phyloP scores from a whole-genome alignment of 2,888 invertebrate species.

The Drosophila birchii region DNA sequence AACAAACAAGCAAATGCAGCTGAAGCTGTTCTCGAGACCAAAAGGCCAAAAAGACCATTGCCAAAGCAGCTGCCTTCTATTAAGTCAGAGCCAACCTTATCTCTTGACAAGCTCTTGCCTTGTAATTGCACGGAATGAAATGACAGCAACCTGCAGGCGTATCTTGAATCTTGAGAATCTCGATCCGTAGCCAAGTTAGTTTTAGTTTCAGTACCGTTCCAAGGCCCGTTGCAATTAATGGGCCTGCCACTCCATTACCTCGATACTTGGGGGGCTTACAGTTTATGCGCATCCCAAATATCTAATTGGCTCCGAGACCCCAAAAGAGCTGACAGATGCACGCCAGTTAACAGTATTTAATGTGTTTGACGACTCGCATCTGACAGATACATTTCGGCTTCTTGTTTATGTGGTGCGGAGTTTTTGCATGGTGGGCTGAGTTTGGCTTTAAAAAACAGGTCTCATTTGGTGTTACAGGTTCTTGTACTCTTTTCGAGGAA shows the following conservation, averaged over 20 bases:
- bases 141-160: constrained; percentile 11
- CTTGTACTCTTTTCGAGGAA: not conserved
- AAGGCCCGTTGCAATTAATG: constrained; percentile 70
- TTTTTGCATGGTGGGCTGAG: constrained; percentile 52
- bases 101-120: constrained; percentile 24
- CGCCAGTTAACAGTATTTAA: constrained; percentile 47
- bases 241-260: constrained; percentile 43
- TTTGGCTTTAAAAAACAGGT: constrained; percentile 19
- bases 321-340: constrained; percentile 28
- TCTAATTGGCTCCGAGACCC: constrained; percentile 40
- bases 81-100: constrained; percentile 11
- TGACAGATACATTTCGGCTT: constrained; percentile 54
- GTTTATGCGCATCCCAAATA: constrained; percentile 38
- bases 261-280: constrained; percentile 30
- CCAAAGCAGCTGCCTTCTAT: constrained; percentile 13
- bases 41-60: not conserved
- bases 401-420: constrained; percentile 51
- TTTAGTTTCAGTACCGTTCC: constrained; percentile 54
- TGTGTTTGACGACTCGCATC: constrained; percentile 49
- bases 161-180: constrained; percentile 4
- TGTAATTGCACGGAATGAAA: constrained; percentile 31
- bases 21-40: not conserved
- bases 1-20: constrained; percentile 22
- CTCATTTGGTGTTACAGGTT: not conserved
- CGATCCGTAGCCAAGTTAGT: not conserved